Base-by-base conservation (phyloP, 1,140 invertebrate species). In the Magallana angulata region DNA sequence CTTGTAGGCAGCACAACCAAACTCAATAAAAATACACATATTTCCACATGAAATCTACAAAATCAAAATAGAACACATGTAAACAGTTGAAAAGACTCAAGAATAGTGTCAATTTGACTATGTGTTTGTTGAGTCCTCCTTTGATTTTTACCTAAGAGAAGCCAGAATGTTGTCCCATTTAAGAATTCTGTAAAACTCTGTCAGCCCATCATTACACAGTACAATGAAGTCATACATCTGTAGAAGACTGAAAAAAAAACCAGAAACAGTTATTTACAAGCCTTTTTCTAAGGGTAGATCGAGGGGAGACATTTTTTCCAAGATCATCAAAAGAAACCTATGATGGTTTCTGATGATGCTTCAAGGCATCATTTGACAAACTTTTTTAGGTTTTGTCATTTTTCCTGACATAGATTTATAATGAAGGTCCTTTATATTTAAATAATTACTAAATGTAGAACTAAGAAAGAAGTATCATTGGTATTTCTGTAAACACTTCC, bases 221-320 rank as follows among this genome's bases (percentile, higher is more conserved):
- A 91, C 76, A 48, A 93, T 86, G 88, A 93, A 93, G 85, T 93
- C 92, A 89, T 92, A 91, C 91, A 93, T 92, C 86, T 93, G 89
- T 88, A 93, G 91, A 76, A 93, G 86, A 62, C 92, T 93, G 89
- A 5, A 92, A 85, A 81, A 62, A 71, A 62, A 58, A 82, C 0
- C 57, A 5, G 9, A 80, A 48, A 30, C 18, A 24, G 24, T 36
- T 48, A 48, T 48, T 48, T 48, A 48, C 36, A 48, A 48, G 36
- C 36, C 36, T 48, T 48, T 48, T 48, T 48, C 0, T 48, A 0
- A 3, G 2, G 36, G 36, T 0, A 48, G 36, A 48, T 48, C 5
- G 36, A 48, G 36, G 36, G 36, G 5, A 48, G 2, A 48, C 0
- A 48, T 48, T 48, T 48, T 48, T 48, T 48, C 36, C 36, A 48